Conservation (phyloP, 30 jellyfish, hydroid and myxozoan species). For the Pelagia noctiluca region DNA sequence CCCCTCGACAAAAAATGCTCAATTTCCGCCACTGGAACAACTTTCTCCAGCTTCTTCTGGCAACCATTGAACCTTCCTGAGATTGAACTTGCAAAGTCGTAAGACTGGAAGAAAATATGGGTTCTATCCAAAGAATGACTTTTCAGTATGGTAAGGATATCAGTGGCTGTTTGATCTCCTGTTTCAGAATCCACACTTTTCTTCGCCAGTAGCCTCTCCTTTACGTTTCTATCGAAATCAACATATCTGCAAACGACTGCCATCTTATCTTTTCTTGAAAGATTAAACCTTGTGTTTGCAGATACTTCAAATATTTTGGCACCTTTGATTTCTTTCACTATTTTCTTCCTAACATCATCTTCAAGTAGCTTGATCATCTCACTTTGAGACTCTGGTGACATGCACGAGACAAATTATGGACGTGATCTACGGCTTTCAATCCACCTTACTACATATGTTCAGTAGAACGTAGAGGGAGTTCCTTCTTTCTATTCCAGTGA, state of each 20-base stretch:
- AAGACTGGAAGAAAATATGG: conserved; percentile 30
- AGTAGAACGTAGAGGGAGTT: too few relatives aligned
- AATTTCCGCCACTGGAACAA: too few relatives aligned
- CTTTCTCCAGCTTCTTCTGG: not conserved
- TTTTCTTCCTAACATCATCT: not conserved
- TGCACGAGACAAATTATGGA: not conserved
- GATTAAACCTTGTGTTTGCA: not conserved
- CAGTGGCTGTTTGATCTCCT: conserved; percentile 40
- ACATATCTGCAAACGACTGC: conserved; percentile 18
- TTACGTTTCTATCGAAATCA: not conserved
- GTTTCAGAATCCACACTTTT: conserved; percentile 9
- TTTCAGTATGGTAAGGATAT: not conserved
- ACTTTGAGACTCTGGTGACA: not conserved
- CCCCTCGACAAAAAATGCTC: too few relatives aligned
- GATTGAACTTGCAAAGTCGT: conserved; percentile 52
- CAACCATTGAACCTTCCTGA: conserved; percentile 34
- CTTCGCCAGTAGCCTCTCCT: conserved; percentile 21
- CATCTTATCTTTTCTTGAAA: not conserved
- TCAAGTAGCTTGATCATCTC: not conserved
- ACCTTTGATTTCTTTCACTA: not conserved
- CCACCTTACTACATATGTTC: too few relatives aligned
- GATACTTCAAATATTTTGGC: not conserved
- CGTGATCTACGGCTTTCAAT: too few relatives aligned
- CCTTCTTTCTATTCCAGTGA: too few relatives aligned
- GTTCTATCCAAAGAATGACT: conserved; percentile 14